Evolutionary conservation across 2,888 invertebrate species (phyloP).

Genomic region (Norana najaformis): DNA sequence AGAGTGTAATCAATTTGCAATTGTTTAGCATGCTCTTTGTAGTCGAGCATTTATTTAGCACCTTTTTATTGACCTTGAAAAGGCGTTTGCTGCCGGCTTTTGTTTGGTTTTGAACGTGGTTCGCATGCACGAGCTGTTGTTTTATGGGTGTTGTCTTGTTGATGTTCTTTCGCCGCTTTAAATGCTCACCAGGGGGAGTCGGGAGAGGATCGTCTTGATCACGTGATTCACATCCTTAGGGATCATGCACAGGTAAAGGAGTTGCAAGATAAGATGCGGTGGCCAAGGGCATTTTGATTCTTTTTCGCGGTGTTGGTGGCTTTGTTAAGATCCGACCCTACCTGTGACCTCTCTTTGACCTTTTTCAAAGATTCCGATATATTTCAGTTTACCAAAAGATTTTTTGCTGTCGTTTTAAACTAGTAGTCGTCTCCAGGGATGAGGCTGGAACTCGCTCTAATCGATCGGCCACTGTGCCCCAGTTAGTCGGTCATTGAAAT

Average conservation of each 20-base stretch:
- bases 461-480: too few relatives aligned
- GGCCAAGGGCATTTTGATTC: neutral
- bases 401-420: too few relatives aligned
- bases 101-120: neutral
- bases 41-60: neutral
- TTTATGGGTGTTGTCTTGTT: neutral
- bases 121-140: neutral
- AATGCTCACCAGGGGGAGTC: conserved; percentile 18
- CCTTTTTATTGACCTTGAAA: neutral
- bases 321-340: neutral
- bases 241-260: conserved; percentile 81
- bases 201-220: conserved; percentile 84
- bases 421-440: too few relatives aligned
- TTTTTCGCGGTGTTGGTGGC: neutral
- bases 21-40: too few relatives aligned
- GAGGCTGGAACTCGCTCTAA: too few relatives aligned
- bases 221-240: conserved; percentile 90
- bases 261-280: neutral
- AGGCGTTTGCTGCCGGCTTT: too few relatives aligned
- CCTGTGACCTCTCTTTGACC: neutral
- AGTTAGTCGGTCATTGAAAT: too few relatives aligned
- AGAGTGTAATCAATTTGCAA: too few relatives aligned
- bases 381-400: too few relatives aligned
- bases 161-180: neutral
- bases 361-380: neutral